Conservation (phyloP, 2,797 vertebrate genomes). For the Sarcophilus harrisii region DNA sequence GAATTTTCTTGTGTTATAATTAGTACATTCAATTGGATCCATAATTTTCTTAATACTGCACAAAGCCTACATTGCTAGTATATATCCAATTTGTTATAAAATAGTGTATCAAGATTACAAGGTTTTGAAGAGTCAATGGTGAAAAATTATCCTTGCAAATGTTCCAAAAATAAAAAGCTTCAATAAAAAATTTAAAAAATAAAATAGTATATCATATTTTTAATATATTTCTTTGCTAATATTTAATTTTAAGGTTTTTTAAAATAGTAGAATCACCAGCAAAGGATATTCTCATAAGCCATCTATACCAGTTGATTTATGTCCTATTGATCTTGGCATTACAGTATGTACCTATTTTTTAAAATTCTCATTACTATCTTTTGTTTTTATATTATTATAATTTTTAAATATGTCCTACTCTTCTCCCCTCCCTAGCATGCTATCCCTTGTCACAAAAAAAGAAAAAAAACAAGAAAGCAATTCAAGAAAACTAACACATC, state of each 20-base stretch:
- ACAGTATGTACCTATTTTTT: not conserved
- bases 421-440: not conserved
- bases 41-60: not conserved
- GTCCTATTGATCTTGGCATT: too few species aligned
- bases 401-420: not conserved
- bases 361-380: not conserved
- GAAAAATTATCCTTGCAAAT: too few species aligned
- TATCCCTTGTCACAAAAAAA: not conserved
- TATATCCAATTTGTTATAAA: too few species aligned
- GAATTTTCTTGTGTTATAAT: not conserved
- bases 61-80: too few species aligned
- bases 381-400: not conserved
- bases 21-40: not conserved
- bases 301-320: not conserved
- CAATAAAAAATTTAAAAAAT: too few species aligned
- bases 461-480: not conserved
- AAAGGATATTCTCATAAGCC: not conserved
- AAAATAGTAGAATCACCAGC: too few species aligned
- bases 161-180: too few species aligned
- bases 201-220: too few species aligned
- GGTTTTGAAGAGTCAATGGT: too few species aligned
- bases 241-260: too few species aligned
- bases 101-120: too few species aligned
- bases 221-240: too few species aligned
- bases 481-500: not conserved